phyloP scores from a whole-genome alignment of 2,888 invertebrate species.

The Cotesia congregata region DNA sequence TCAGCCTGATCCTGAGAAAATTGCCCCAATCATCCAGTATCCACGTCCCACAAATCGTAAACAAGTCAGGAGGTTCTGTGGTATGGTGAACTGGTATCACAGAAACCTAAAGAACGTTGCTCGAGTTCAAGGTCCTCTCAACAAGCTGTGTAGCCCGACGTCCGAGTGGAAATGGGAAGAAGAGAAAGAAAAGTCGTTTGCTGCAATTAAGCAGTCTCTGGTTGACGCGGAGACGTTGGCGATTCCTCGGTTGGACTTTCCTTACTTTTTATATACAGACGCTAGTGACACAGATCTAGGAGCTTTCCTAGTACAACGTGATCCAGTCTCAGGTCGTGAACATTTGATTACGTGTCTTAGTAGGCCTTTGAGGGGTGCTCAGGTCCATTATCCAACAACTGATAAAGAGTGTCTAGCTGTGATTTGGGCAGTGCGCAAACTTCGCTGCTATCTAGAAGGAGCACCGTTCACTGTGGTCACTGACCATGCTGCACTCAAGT shows the following conservation, averaged over 20 bases:
- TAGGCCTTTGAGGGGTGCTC: neutral
- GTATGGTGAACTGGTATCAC: slow-evolving; percentile 17
- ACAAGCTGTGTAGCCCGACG: slow-evolving; percentile 17
- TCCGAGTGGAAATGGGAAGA: slow-evolving; percentile 44
- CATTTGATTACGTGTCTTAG: slow-evolving; percentile 39
- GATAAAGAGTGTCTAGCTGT: slow-evolving; percentile 21
- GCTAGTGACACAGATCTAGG: slow-evolving; percentile 47
- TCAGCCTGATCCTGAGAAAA: slow-evolving; percentile 32
- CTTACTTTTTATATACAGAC: slow-evolving; percentile 41
- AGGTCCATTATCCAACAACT: too few relatives aligned
- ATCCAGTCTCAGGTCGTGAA: slow-evolving; percentile 36
- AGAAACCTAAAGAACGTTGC: neutral
- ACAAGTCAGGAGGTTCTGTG: slow-evolving; percentile 19
- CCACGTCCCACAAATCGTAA: neutral
- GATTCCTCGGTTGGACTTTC: slow-evolving; percentile 35
- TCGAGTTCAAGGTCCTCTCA: neutral
- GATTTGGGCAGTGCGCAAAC: slow-evolving; percentile 40
- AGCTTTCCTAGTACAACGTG: slow-evolving; percentile 44
- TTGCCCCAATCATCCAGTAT: slow-evolving; percentile 19
- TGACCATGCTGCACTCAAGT: slow-evolving; percentile 46
- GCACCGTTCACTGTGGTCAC: slow-evolving; percentile 48
- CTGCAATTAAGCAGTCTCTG: slow-evolving; percentile 30
- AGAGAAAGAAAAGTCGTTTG: slow-evolving; percentile 38
- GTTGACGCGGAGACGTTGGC: slow-evolving; percentile 32
- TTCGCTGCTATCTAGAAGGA: slow-evolving; percentile 40